Conservation (phyloP, 64 coral and sea anemone species). For the Exaiptasia diaphana region DNA sequence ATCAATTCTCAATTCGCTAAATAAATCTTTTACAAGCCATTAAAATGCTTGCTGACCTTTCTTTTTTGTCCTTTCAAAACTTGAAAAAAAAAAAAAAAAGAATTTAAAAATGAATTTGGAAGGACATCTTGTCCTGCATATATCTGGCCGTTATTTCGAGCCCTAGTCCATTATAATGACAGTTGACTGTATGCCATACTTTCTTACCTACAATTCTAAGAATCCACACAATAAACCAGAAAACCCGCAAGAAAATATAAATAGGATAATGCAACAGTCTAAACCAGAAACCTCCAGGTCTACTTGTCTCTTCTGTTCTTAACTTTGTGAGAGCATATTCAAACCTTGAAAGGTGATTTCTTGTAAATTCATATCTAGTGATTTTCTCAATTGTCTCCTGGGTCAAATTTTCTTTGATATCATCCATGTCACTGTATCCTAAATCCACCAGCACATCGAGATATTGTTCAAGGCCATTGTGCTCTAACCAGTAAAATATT, state of each 20-base stretch:
- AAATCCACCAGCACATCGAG: conserved; percentile 19
- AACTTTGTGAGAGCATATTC: neutral
- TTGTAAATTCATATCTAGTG: neutral
- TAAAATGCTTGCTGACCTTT: too few species aligned
- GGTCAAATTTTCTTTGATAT: conserved; percentile 23
- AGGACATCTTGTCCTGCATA: neutral
- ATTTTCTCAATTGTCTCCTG: conserved; percentile 3
- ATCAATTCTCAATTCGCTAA: too few species aligned
- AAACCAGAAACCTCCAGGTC: too few species aligned
- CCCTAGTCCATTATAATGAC: neutral
- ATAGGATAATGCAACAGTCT: neutral
- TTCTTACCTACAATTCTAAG: conserved; percentile 17
- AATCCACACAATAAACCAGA: conserved; percentile 43
- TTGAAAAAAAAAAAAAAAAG: too few species aligned
- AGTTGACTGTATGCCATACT: neutral
- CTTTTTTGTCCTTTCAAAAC: too few species aligned
- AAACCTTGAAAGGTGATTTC: neutral
- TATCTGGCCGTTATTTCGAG: neutral
- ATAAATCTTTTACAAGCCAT: too few species aligned
- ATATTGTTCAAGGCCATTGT: conserved; percentile 24
- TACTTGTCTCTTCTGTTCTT: neutral
- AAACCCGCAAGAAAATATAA: neutral
- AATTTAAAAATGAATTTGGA: too few species aligned
- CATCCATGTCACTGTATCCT: conserved; percentile 44
- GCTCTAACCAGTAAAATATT: conserved; percentile 36